Conservation (phyloP, 2,113 vertebrate species). For the Sarotherodon lohbergeri region DNA sequence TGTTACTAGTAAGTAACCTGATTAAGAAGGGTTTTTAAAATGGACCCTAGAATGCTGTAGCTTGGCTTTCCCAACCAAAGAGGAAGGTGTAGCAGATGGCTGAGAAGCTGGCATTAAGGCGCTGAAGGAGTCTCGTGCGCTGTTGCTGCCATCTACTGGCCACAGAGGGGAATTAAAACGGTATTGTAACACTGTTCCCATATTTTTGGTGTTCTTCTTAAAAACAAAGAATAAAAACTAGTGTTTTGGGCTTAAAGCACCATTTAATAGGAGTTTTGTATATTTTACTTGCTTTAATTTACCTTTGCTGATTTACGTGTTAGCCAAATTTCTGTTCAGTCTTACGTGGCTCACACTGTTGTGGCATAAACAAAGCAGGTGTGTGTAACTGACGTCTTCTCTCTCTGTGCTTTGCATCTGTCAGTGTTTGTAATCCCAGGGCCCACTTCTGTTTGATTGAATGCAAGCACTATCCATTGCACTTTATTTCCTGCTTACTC, state of each 20-base stretch:
- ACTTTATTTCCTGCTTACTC: neutral
- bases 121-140: neutral
- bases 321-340: neutral
- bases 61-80: neutral
- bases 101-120: neutral
- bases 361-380: neutral
- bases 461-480: neutral
- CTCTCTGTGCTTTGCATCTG: neutral
- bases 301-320: neutral
- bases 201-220: neutral
- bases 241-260: neutral
- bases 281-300: neutral
- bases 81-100: neutral
- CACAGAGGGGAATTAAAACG: neutral
- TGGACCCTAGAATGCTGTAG: neutral
- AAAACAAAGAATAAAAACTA: neutral
- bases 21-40: neutral
- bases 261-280: fast-evolving
- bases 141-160: conserved; percentile 66
- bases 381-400: neutral
- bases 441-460: neutral
- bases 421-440: neutral
- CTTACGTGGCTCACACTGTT: fast-evolving
- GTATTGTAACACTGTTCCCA: neutral
- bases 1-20: neutral